Percentiles rank a stretch among this genome's conserved stretches.
Conservation (phyloP, 2,888 invertebrate genomes). For the Mythimna vitellina region DNA sequence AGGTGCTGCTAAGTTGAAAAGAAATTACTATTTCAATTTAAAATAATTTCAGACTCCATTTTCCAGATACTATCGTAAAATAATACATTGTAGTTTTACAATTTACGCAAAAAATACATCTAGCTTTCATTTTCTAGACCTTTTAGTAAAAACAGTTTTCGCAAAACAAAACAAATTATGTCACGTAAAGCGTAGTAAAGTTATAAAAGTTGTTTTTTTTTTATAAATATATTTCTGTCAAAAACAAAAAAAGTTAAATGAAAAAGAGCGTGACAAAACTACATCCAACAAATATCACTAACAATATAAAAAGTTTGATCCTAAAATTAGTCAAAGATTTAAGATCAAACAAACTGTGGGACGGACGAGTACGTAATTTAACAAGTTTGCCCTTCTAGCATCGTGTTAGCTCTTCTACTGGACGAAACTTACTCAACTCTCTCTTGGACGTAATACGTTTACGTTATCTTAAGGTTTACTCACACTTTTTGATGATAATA, state of each 20-base stretch:
- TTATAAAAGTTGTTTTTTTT: neutral
- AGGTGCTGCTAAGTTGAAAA: too few species aligned
- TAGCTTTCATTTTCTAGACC: neutral
- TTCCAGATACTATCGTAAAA: neutral
- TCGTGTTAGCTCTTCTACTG: constrained; percentile 30
- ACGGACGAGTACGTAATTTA: constrained; percentile 19
- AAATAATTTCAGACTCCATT: neutral
- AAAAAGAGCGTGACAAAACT: neutral
- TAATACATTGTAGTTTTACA: too few species aligned
- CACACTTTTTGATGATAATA: neutral
- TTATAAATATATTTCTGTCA: neutral
- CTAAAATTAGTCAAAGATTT: constrained; percentile 8
- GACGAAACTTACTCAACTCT: constrained; percentile 23
- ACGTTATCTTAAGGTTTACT: constrained; percentile 24
- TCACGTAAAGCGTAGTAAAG: neutral
- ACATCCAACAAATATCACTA: neutral
- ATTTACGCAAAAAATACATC: neutral
- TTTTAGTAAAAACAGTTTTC: neutral
- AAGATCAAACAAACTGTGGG: constrained; percentile 12
- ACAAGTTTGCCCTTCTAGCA: constrained; percentile 25
- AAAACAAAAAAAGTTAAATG: constrained; percentile 1
- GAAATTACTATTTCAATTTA: neutral
- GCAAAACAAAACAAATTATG: neutral
- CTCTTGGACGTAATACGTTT: constrained; percentile 28
- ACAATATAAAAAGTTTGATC: neutral